Percentiles rank a stretch among this genome's conserved stretches.
These are phyloP conservation scores for Aporophyla lueneburgensis DNA, from an alignment of 2,888 invertebrate genomes.

Conservation along the genomic window DNA sequence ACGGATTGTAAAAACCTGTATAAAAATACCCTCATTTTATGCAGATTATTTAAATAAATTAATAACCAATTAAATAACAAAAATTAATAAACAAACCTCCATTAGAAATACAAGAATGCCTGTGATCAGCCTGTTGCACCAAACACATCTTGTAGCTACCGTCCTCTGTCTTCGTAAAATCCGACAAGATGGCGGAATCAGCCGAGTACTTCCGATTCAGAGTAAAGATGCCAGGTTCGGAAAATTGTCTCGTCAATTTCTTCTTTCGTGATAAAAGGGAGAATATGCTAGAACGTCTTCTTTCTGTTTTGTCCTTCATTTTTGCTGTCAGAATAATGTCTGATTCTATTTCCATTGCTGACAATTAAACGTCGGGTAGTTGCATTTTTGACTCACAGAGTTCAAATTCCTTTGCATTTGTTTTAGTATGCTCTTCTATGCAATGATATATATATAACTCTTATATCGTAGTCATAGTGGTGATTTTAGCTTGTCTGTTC, in stretches of 20 bases:
- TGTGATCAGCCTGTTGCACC: conserved; percentile 65
- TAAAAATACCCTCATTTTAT: too few species aligned
- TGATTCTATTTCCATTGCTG: conserved; percentile 76
- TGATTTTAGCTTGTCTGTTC: not conserved
- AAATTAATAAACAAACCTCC: conserved; percentile 71
- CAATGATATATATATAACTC: not conserved
- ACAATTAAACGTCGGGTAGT: not conserved
- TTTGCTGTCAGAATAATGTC: conserved; percentile 72
- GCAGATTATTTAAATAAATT: too few species aligned
- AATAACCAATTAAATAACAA: too few species aligned
- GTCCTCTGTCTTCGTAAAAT: conserved; percentile 74
- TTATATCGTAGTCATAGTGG: not conserved
- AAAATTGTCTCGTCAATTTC: conserved; percentile 81
- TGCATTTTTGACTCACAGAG: not conserved
- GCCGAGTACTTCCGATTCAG: conserved; percentile 81
- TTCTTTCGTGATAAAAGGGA: conserved; percentile 80
- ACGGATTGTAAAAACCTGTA: too few species aligned
- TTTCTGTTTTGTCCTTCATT: conserved; percentile 77
- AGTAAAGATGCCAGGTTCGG: conserved; percentile 76
- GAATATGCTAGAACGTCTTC: conserved; percentile 84
- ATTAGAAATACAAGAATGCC: conserved; percentile 69
- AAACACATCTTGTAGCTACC: conserved; percentile 69
- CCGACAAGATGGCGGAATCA: conserved; percentile 82
- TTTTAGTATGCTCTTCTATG: not conserved
- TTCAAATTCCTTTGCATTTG: not conserved